Evolutionary conservation across 2,797 vertebrate species (phyloP).

Genomic region (Limnodromus scolopaceus): DNA sequence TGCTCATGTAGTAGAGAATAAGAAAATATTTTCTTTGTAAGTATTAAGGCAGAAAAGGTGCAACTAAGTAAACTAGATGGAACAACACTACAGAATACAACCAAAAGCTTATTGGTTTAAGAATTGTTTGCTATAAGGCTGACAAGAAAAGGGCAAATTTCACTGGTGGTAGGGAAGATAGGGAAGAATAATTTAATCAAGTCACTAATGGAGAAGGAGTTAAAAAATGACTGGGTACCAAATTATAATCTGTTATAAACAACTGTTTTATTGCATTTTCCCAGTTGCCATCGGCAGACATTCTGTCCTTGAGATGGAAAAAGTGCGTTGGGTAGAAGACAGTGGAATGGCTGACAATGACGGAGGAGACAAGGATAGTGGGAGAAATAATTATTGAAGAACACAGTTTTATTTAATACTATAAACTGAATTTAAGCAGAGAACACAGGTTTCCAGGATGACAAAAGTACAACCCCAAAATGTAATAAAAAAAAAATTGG

Average conservation of each 20-base stretch:
- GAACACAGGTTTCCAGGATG: not conserved
- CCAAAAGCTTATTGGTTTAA: not conserved
- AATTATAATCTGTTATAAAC: not conserved
- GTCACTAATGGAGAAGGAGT: not conserved
- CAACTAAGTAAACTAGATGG: not conserved
- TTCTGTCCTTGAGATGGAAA: not conserved
- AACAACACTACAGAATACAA: not conserved
- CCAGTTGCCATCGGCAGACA: not conserved
- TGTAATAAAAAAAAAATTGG: not conserved
- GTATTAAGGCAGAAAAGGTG: not conserved
- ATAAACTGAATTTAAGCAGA: not conserved
- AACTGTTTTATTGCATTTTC: not conserved
- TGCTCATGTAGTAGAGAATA: not conserved
- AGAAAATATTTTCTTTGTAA: not conserved
- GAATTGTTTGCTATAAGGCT: not conserved
- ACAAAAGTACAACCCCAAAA: not conserved
- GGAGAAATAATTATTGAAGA: not conserved
- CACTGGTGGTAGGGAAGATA: not conserved
- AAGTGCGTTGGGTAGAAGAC: not conserved
- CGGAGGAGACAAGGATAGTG: not conserved
- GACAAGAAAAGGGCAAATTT: not conserved
- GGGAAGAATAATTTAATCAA: not conserved
- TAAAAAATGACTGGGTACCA: not conserved
- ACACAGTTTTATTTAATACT: not conserved
- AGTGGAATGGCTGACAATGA: not conserved